Base-by-base conservation (phyloP, 2,888 invertebrate genomes). In the Morpho deidamia region DNA sequence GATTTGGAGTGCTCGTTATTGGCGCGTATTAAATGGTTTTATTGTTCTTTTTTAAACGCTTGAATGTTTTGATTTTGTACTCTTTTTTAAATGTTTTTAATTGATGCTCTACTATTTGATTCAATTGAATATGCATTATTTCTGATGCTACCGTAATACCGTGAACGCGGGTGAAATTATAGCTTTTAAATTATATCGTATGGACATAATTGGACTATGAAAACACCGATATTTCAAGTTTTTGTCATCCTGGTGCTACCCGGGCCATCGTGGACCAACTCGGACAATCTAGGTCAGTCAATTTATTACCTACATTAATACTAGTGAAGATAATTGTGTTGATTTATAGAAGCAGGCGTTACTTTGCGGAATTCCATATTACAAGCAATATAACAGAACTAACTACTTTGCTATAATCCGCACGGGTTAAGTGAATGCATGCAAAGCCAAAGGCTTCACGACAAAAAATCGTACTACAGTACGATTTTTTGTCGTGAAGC, bases 271-370 rank as follows among this genome's bases (percentile, higher is more conserved):
- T 78, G 80, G 69, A 79, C 76, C 65, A 82, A 80, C 75, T 81
- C 85, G 56, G 88, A 88, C 83, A 86, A 84, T 72, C 77, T 87
- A 75, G 88, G 88, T 88, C 62, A 56, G 69, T 67, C 55, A 45
- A 62, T 59, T 56, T 54, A 56, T 59, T 51, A 44, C 53, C 41
- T 11, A 51, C 48, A 53, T 59, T 53, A 56, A 51, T 56, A 51
- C 34, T 42, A 38, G 37, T 44, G 32, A 8, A 51, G 42, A 54
- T 58, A 57, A 57, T 41, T 50, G 46, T 46, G 40, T 37, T 38
- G 33, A n/a, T n/a, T n/a, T n/a, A n/a, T n/a, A n/a, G n/a, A n/a
- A n/a, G n/a, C n/a, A n/a, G n/a, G n/a, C n/a, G n/a, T n/a, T n/a
- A n/a, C n/a, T n/a, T n/a, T n/a, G n/a, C n/a, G n/a, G n/a, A n/a